Conservation (phyloP, 1,140 invertebrate genomes). For the Drosophila santomea region DNA sequence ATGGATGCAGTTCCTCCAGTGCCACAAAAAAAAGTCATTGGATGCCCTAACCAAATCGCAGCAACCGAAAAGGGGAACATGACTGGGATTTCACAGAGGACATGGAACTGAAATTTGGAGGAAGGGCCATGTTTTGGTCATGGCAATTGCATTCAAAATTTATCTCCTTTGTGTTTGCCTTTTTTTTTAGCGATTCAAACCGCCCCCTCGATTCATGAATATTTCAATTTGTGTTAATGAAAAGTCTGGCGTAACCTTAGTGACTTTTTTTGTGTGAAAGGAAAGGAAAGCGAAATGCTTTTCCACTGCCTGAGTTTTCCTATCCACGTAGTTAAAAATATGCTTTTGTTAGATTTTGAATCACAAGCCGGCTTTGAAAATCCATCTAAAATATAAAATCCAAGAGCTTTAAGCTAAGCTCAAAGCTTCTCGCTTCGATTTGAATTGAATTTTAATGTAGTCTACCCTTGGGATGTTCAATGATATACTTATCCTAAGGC, state of each 20-base stretch:
- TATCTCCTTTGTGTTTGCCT: slow-evolving; percentile 7
- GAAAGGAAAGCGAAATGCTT: background rate
- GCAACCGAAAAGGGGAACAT: slow-evolving; percentile 3
- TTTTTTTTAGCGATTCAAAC: slow-evolving; percentile 2
- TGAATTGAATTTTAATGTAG: background rate
- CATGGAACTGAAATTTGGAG: background rate
- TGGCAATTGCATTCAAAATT: slow-evolving; percentile 49
- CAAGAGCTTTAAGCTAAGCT: slow-evolving; percentile 17
- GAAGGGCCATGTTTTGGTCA: slow-evolving; percentile 38
- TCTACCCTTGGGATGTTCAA: slow-evolving; percentile 12
- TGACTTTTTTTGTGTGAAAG: background rate
- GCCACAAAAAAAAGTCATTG: background rate
- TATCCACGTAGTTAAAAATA: too few species aligned
- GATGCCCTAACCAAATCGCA: slow-evolving; percentile 21
- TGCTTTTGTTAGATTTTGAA: background rate
- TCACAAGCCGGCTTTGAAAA: background rate
- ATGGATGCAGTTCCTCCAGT: slow-evolving; percentile 33
- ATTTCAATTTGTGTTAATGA: slow-evolving; percentile 57
- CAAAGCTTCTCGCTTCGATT: slow-evolving; percentile 1
- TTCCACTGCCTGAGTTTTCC: background rate
- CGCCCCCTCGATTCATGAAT: slow-evolving; percentile 41
- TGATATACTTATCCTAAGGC: background rate
- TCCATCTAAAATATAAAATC: too few species aligned
- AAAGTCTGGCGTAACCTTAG: slow-evolving; percentile 35
- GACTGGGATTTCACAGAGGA: background rate